A percentile compares a stretch with the other conserved stretches of the same genome.
These are phyloP conservation scores for Trichonephila clavipes DNA, from an alignment of 1,140 invertebrate species.

Conservation along the genomic window DNA sequence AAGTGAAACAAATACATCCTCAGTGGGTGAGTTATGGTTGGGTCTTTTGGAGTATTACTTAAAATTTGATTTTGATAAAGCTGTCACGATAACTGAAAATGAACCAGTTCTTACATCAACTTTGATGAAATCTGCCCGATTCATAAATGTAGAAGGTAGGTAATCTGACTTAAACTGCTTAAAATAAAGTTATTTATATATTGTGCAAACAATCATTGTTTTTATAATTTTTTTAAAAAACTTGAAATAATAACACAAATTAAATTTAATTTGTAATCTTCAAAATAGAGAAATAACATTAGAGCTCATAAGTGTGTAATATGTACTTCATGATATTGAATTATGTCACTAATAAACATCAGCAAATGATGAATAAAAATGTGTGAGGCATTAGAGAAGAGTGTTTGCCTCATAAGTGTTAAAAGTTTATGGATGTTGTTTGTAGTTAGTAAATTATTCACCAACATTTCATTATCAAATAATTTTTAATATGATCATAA, in stretches of 20 bases:
- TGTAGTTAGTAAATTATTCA: too few relatives aligned
- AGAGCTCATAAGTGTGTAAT: too few relatives aligned
- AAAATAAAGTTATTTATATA: background rate
- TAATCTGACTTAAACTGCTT: background rate
- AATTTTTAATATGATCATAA: too few relatives aligned
- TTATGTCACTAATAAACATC: too few relatives aligned
- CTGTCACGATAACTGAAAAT: constrained; percentile 30
- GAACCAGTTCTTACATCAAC: background rate
- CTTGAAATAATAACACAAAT: background rate
- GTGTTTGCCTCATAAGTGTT: too few relatives aligned
- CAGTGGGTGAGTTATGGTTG: constrained; percentile 13
- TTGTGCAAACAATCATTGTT: background rate
- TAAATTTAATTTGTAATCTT: background rate
- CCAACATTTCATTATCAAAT: too few relatives aligned
- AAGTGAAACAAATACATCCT: background rate
- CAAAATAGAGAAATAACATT: background rate
- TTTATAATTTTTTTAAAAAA: background rate
- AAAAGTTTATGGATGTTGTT: too few relatives aligned
- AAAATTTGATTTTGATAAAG: background rate
- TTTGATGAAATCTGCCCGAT: background rate
- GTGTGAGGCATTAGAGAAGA: too few relatives aligned
- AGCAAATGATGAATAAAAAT: too few relatives aligned
- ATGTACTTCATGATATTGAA: too few relatives aligned
- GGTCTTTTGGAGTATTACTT: constrained; percentile 28
- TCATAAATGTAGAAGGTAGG: constrained; percentile 45